phyloP scores from a whole-genome alignment of 2,888 invertebrate genomes.

The Anarsia innoxiella region DNA sequence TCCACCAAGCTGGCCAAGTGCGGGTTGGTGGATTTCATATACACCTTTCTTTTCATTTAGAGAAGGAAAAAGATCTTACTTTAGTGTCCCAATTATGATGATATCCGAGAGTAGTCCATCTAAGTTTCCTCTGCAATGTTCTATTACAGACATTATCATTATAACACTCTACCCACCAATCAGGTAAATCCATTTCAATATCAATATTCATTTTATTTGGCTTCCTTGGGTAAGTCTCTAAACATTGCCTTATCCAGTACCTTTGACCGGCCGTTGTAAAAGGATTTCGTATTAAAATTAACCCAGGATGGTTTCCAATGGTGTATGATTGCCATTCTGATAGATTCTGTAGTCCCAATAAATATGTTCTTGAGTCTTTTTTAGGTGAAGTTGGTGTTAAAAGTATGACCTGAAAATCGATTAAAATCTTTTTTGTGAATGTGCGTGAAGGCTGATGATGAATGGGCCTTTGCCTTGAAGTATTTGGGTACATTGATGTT shows the following conservation, averaged over 20 bases:
- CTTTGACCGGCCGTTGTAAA: slow-evolving; percentile 85
- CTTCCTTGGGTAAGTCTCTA: slow-evolving; percentile 83
- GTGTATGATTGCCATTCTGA: slow-evolving; percentile 78
- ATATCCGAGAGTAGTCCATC: slow-evolving; percentile 98
- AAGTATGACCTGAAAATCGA: slow-evolving; percentile 24
- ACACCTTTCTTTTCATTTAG: no score
- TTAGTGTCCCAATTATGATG: slow-evolving; percentile 99
- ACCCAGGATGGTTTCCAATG: slow-evolving; percentile 79
- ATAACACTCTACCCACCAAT: slow-evolving; percentile 80
- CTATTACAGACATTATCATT: slow-evolving; percentile 49
- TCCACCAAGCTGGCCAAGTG: no score
- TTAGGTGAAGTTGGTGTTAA: slow-evolving; percentile 8
- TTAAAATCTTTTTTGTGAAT: slow-evolving; percentile 3
- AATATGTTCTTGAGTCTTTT: slow-evolving; percentile 33
- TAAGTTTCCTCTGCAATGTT: slow-evolving; percentile 69
- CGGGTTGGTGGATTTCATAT: no score
- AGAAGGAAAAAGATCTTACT: slow-evolving; percentile 54
- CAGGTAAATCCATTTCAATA: slow-evolving; percentile 48
- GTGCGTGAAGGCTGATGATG: not conserved
- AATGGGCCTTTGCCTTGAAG: no score
- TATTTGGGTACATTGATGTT: not conserved
- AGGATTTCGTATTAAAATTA: slow-evolving; percentile 88
- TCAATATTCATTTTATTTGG: slow-evolving; percentile 84
- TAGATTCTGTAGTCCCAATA: slow-evolving; percentile 38
- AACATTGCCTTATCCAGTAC: slow-evolving; percentile 87